phyloP scores from a whole-genome alignment of 1,140 invertebrate genomes.

The Drosophila rufa region DNA sequence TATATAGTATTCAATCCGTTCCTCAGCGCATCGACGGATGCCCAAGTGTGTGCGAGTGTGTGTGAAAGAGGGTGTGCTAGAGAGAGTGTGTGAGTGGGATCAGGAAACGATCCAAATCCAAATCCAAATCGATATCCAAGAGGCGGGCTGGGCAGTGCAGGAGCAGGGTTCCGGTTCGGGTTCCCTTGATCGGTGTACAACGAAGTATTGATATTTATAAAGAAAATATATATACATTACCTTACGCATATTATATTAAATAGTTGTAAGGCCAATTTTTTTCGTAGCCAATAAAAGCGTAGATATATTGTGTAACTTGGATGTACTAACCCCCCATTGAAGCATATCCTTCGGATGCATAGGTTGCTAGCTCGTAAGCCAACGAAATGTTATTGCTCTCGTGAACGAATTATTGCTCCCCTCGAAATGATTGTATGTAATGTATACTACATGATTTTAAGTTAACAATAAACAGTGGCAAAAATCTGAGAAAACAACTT shows the following conservation, averaged over 20 bases:
- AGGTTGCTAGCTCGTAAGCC: constrained; percentile 10
- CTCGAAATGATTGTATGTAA: no score
- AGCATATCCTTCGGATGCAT: constrained; percentile 14
- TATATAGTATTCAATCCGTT: constrained; percentile 80
- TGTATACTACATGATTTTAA: no score
- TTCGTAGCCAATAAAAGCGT: constrained; percentile 70
- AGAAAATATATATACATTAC: constrained; percentile 27
- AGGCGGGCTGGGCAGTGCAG: constrained; percentile 29
- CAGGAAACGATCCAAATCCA: neutral
- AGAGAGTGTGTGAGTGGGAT: constrained; percentile 3
- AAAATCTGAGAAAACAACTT: constrained; percentile 20
- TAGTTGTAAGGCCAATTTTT: constrained; percentile 74
- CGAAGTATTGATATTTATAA: constrained; percentile 77
- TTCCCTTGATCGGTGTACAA: constrained; percentile 57
- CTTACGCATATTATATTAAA: constrained; percentile 63
- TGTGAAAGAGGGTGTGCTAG: constrained; percentile 1
- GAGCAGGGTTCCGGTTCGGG: neutral
- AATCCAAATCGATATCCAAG: constrained; percentile 2
- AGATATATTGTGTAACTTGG: constrained; percentile 47
- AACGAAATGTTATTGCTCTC: no score
- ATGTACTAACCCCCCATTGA: constrained; percentile 40
- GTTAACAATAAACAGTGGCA: constrained; percentile 7
- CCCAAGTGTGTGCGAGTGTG: neutral
- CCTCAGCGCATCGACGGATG: constrained; percentile 56
- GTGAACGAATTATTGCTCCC: no score